Base-by-base conservation (phyloP, 2,888 invertebrate genomes). In the Drosophila flavopinicola region DNA sequence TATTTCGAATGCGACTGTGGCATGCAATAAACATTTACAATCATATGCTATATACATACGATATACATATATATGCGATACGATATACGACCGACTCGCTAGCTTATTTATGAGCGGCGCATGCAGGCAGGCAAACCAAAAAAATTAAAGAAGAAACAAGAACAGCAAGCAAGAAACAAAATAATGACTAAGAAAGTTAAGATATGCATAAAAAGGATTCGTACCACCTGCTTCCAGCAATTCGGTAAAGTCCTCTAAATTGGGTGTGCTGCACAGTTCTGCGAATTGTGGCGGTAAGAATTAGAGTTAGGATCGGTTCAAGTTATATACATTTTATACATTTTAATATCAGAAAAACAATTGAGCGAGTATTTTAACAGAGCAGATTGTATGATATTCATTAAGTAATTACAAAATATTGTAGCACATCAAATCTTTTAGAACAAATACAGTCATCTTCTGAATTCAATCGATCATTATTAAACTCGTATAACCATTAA, bases 221-320 rank as follows among this genome's bases (percentile, higher is more conserved):
- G 90, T 92, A 92, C 92, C 92, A 88, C 90, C 90, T 85, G 90
- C 79, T 85, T 92, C 92, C 92, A 91, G 89, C 73, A 89, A 78
- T 70, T 91, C 90, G 72, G 90, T 88, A 86, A 91, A 92, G 89
- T 92, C 92, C 88, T 92, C 91, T 84, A 92, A 91, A 83, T 89
- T 91, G 79, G 92, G 90, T 69, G 91, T 89, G 75, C 83, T 84
- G 85, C 89, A 89, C 66, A 88, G 78, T 64, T 90, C 90, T 85
- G 88, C 76, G 60, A 53, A 79, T 78, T 44, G 58, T 67, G 53
- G 60, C 60, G 9, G 47, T 23, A 35, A 13, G 27, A 39, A 49
- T 54, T 38, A 47, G 7, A 32, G 42, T 44, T 52, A 54, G 25
- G 29, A 64, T 48, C 27, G 17, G 7, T 11, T 37, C 20, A 24